Evolutionary conservation across 92 coral and sea anemone species (phyloP), one percentile per base, ranked within the genome.

Genomic region (Blastomussa wellsi): DNA sequence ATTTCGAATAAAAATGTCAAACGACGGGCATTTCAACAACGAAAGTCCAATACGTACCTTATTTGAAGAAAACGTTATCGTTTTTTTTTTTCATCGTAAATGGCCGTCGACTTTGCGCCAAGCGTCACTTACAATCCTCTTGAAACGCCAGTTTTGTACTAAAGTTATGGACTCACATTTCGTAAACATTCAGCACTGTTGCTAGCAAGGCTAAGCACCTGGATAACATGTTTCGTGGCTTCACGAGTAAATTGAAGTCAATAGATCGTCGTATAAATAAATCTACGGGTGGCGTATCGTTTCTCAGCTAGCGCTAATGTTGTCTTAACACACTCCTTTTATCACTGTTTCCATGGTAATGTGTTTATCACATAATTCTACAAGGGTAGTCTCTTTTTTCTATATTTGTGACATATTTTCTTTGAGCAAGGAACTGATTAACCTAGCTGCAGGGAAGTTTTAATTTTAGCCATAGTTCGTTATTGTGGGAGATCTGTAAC

Each of bases 301-400:
- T 26, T 24, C 68, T 59, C 66, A 24, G 66, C 19, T 59, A 8
- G 31, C 66, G 66, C n/a, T 59, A 29, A n/a, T 59, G 53, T 15
- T 24, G 9, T 0, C 66, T 59, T 14, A 2, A n/a, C 31, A 6
- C 14, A 9, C 29, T 55, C 4, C 41, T 24, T 35, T 41, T 13
- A 9, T 22, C 22, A 36, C 60, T 31, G 83, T 39, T 79, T 62
- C 83, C 74, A 79, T 65, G 74, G 74, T 17, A 9, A 38, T 74
- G 24, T 7, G 0, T n/a, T 38, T 35, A 28, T n/a, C 3, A 29
- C 68, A 9, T 8, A 62, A 62, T 15, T 62, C 68, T 62, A 62
- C 33, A 28, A 62, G 68, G 28, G 32, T 33, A 13, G 28, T 62
- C 65, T 24, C 11, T 51, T 9, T 28, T 33, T 62, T 62, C 33